Evolutionary conservation across 2,113 vertebrate genomes (phyloP), one percentile per base, ranked within the genome.

Genomic region (Greenwoodochromis staneri): DNA sequence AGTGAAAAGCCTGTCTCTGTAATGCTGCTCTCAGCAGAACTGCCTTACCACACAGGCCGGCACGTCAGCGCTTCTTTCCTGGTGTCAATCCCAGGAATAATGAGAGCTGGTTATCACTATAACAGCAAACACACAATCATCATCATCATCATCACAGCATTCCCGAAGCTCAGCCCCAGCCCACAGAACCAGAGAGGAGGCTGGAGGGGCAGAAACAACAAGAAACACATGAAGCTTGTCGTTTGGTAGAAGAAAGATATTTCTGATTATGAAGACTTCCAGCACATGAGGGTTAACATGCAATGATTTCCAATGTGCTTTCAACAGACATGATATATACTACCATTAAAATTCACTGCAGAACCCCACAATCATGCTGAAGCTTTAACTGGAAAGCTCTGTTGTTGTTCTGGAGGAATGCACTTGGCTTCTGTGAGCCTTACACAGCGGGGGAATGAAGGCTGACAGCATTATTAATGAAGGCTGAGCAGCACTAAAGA

Each of bases 381-480:
- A 57, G 86, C 36, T 57, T 6, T 49, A 83, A 85, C 16, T 49
- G 31, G 40, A 84, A 80, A 71, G 66, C 69, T 84, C 29, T 10
- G 29, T 87, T 92, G 34, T 80, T 84, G 59, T 69, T 87, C 53
- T 8, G 61, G 59, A 54, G 73, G 84, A 76, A 88, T 47, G 31
- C 63, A 29, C 29, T 55, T 13, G 3, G 40, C 69, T 47, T 47
- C 69, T 27, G 80, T 47, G 81, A 88, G 82, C 66, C 82, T 27
- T 11, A 51, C 80, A 87, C 53, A 38, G 7, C 7, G 17, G 85
- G 78, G 59, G 85, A 85, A 81, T 29, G 71, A 71, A 73, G 88
- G 89, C 14, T 85, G 89, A 88, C 85, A 87, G 80, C 5, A 45
- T 84, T 89, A 85, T 87, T 89, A 89, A 92, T 89, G 85, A 85